A percentile compares a stretch with the other conserved stretches of the same genome.
phyloP scores from a whole-genome alignment of 2,888 invertebrate species.

The Zele albiditarsus region DNA sequence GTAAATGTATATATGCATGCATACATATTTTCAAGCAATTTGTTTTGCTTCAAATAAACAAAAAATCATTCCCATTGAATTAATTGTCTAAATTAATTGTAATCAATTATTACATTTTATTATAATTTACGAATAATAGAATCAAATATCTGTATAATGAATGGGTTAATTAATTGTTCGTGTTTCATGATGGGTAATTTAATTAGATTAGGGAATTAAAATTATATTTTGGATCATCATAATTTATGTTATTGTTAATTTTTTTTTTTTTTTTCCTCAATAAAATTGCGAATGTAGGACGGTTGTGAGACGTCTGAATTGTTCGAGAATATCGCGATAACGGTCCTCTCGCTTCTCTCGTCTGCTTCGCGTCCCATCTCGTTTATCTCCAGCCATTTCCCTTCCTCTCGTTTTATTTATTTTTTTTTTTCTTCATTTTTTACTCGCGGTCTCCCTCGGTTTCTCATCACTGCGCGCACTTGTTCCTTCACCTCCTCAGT shows the following conservation, averaged over 20 bases:
- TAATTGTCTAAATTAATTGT: neutral
- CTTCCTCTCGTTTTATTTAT: constrained; percentile 11
- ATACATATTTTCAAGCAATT: neutral
- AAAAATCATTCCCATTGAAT: neutral
- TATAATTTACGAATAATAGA: too few species aligned
- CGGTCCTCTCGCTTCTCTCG: constrained; percentile 39
- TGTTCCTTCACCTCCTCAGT: constrained; percentile 18
- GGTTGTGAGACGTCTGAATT: constrained; percentile 35
- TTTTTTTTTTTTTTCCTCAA: neutral
- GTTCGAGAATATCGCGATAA: constrained; percentile 31
- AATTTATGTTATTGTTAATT: neutral
- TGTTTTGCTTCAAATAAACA: neutral
- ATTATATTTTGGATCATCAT: too few species aligned
- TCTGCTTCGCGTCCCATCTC: constrained; percentile 44
- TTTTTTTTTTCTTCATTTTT: constrained; percentile 28
- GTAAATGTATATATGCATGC: neutral
- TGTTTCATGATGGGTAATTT: too few species aligned
- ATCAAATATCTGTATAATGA: too few species aligned
- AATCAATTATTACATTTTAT: neutral
- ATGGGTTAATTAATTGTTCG: too few species aligned
- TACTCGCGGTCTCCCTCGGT: constrained; percentile 25
- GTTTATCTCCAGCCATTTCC: constrained; percentile 35
- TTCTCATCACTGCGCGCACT: constrained; percentile 18
- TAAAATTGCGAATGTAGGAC: constrained; percentile 36
- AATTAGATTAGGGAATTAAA: too few species aligned